Conservation (phyloP, 2,797 vertebrate species). For the Glossophaga mutica region DNA sequence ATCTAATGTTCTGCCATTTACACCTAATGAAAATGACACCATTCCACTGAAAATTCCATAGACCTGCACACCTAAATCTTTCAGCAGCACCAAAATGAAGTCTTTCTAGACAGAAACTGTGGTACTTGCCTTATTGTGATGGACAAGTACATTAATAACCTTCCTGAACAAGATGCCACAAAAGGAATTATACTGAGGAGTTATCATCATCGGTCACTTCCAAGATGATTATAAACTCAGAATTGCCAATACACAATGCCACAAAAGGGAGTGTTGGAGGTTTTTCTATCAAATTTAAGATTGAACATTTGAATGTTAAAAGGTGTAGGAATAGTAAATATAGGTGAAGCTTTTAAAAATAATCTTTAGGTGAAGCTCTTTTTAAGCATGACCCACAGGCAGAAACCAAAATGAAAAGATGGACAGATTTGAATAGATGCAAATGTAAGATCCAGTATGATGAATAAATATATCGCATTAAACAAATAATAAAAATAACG, state of each 20-base stretch:
- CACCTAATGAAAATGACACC: background rate
- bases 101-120: background rate
- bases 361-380: background rate
- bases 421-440: background rate
- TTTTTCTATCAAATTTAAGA: background rate
- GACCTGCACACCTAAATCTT: background rate
- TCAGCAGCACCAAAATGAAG: background rate
- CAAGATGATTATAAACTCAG: slow-evolving; percentile 32
- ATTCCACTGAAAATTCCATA: background rate
- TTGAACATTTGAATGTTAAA: slow-evolving; percentile 26
- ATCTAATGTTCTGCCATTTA: slow-evolving; percentile 26
- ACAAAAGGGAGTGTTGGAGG: background rate
- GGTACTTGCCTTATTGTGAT: background rate
- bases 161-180: background rate
- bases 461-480: background rate
- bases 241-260: background rate
- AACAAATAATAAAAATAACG: slow-evolving; percentile 32
- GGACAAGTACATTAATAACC: slow-evolving; percentile 3
- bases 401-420: background rate
- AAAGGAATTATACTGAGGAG: slow-evolving; percentile 34
- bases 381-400: background rate
- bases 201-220: background rate
- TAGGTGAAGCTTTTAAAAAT: background rate
- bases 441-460: background rate
- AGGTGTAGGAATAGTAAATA: slow-evolving; percentile 1